Evolutionary conservation across 2,888 invertebrate species (phyloP), one percentile per base, ranked within the genome.

Genomic region (Cephus nigrinus): DNA sequence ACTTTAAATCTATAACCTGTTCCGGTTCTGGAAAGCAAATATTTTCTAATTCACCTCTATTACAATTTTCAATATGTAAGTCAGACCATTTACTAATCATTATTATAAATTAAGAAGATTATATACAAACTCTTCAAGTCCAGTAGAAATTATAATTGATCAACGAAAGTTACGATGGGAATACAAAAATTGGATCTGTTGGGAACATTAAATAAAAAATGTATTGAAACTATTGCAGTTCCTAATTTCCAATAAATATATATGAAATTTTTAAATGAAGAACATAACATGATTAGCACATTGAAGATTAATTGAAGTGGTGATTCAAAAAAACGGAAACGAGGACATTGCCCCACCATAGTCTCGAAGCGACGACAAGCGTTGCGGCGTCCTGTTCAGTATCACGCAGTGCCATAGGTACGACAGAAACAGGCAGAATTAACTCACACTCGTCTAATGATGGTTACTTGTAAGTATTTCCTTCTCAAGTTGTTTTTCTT

Each of bases 401-500:
- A 40, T 23, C 55, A 23, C 55, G 23, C 23, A 55, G 55, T 55
- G 55, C 55, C 23, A 40, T 40, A 40, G 40, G 15, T 23, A 55
- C 55, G 55, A 9, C 23, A 55, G 55, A 55, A 55, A 55, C 55
- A 23, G 55, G 23, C 23, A 55, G 55, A 55, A 78, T 78, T 72
- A 72, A 72, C 36, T 78, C 15, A 30, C 71, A 73, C 32, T 69
- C 68, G 68, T 33, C 33, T n/a, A 78, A 78, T 36, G 32, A 78
- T 78, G 78, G 78, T 75, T 74, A 75, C 78, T 74, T 78, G 78
- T 78, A 78, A 78, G 78, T 78, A 75, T 36, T 23, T 55, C 9
- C 9, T 55, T 55, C 23, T 55, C 30, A 33, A 31, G 71, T 71
- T 33, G 31, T 71, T 31, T 71, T 71, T 31, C 31, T 71, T 71